Base-by-base conservation (phyloP, 1,140 invertebrate species). In the Leucophenga varia region DNA sequence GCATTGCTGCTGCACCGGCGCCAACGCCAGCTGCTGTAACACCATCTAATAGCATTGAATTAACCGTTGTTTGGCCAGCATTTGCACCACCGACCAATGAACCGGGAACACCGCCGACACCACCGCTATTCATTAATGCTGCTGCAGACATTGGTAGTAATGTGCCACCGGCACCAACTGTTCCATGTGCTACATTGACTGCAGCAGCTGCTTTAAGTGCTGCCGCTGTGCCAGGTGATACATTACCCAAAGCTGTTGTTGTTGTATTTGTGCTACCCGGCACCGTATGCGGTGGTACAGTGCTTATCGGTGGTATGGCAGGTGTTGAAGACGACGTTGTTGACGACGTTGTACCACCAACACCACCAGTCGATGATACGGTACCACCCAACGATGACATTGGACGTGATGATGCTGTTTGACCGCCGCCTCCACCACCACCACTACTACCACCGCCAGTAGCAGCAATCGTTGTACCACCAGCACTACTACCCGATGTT, bases 231-330 rank as follows among this genome's bases (percentile, higher is more conserved):
- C n/a, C n/a, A n/a, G n/a, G n/a, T n/a, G n/a, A n/a, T n/a, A n/a
- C 36, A 49, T 55, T 54, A n/a, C n/a, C n/a, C n/a, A n/a, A n/a
- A 7, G 64, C 64, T 13, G 70, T 61, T 46, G 79, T 79, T 39
- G 80, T 81, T 50, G 74, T 72, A 40, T 76, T 76, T 46, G 72
- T 76, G 55, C 73, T 76, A 20, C 74, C 71, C 19, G 73, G 72
- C 40, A 75, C 64, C 35, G 70, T 61, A 49, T 73, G 59, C 40
- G 72, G 70, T 45, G 71, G 61, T 46, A 72, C 60, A 49, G 72
- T 75, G 50, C 68, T 69, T 48, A 75, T 72, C 50, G 67, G 80
- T 80, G 61, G 79, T 80, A 75, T 80, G 78, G 64, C 68, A 55
- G 54, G 77, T 79, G 67, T 77, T 76, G 44, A 75, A 65, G 5